Base-by-base conservation (phyloP, 2,797 vertebrate genomes). In the Catostomus latipinnis region DNA sequence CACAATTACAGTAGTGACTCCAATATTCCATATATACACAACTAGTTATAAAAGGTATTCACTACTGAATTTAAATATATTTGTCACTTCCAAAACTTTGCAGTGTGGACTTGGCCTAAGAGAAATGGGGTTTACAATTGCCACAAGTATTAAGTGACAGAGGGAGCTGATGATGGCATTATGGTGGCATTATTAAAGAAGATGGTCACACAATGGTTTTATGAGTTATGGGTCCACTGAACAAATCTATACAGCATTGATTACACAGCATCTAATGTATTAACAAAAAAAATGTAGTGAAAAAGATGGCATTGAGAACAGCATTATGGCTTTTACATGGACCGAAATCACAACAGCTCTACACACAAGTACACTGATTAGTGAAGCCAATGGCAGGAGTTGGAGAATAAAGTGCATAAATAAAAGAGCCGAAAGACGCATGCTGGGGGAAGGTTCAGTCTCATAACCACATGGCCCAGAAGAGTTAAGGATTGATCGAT, bases 301-400 rank as follows among this genome's bases (percentile, higher is more conserved):
- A 57, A 57, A 46, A 10, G 6, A 54, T 46, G 10, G 22, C 60
- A 62, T 54, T 65, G 6, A 66, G 56, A 22, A 43, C 52, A 66
- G 48, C n/a, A 45, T 46, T 34, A 70, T 45, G 48, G n/a, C 5
- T 6, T 73, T 66, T 14, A 80, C 62, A 78, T 67, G 69, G 75
- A 71, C 2, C 7, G 8, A 49, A 54, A 72, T 57, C 6, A 76
- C 67, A 58, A 57, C 46, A 45, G 22, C 46, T 18, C 58, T 45
- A 61, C 12, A 65, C 57, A 57, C 67, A 78, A 76, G 58, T 56
- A 61, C 6, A 0, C 13, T 34, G 9, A 76, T 71, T 87, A 88
- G 87, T 89, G 91, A 86, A 89, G 90, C 90, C 89, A 90, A 88
- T 90, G 89, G 60, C 48, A 43, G 74, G 46, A 53, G 87, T 84